phyloP scores from a whole-genome alignment of 2,797 vertebrate genomes.

The Micropoecilia bifurca region DNA sequence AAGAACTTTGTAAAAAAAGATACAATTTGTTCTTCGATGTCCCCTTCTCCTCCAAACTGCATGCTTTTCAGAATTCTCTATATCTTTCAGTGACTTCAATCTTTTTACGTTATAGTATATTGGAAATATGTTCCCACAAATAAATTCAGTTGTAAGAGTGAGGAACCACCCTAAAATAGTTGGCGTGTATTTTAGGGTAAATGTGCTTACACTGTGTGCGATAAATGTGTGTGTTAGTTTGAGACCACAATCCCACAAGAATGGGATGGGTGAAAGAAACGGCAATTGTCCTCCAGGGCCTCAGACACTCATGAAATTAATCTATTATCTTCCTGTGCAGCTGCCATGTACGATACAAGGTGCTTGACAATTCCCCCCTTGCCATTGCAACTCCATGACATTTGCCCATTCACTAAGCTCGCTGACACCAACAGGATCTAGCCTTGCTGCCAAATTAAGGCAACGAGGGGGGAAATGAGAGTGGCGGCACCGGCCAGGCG shows the following conservation, averaged over 20 bases:
- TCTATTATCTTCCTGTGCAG: conserved; percentile 85
- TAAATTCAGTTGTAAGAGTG: conserved; percentile 35
- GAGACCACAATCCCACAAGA: conserved; percentile 59
- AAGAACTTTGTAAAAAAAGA: background rate
- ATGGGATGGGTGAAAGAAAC: conserved; percentile 63
- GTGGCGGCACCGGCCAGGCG: conserved; percentile 68
- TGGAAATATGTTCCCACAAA: conserved; percentile 29
- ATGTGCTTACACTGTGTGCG: conserved; percentile 45
- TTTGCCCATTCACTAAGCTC: conserved; percentile 83
- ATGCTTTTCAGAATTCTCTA: background rate
- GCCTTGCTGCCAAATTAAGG: conserved; percentile 83
- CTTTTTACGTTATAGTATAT: background rate
- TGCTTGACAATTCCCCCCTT: conserved; percentile 79
- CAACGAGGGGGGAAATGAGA: conserved; percentile 80
- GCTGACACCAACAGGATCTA: conserved; percentile 87
- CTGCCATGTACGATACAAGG: conserved; percentile 81
- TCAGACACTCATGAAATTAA: conserved; percentile 85
- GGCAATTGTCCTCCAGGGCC: conserved; percentile 81
- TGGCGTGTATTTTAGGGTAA: conserved; percentile 43
- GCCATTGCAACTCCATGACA: conserved; percentile 79
- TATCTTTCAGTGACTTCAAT: background rate
- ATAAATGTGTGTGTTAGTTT: conserved; percentile 58
- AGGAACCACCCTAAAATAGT: conserved; percentile 12
- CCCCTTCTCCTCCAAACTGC: background rate
- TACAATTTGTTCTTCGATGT: background rate